Evolutionary conservation across 2,797 vertebrate genomes (phyloP).

Genomic region (Anableps anableps): DNA sequence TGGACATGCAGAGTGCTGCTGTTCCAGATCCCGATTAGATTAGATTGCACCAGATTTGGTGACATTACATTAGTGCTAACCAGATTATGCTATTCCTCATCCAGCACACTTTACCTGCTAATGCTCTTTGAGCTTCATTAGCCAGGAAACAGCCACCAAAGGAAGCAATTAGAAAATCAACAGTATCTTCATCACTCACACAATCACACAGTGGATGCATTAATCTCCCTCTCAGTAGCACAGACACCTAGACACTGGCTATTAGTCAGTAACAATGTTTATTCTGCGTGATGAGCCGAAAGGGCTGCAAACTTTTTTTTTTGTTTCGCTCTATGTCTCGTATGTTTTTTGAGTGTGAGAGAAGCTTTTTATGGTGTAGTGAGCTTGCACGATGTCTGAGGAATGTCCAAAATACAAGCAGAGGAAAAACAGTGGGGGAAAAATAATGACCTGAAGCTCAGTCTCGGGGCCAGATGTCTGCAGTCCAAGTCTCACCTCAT

Average conservation of each 20-base stretch:
- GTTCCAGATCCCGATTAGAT: constrained; percentile 53
- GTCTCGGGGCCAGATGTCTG: constrained; percentile 68
- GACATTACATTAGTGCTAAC: constrained; percentile 70
- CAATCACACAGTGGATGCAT: constrained; percentile 25
- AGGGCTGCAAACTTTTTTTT: constrained; percentile 4
- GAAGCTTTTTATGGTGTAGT: constrained; percentile 57
- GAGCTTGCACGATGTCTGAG: constrained; percentile 67
- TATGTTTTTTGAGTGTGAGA: constrained; percentile 41
- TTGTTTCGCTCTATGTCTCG: neutral
- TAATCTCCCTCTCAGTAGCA: constrained; percentile 43
- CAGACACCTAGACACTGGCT: constrained; percentile 23
- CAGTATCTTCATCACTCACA: constrained; percentile 36
- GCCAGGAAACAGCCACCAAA: constrained; percentile 54
- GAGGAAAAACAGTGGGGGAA: constrained; percentile 56
- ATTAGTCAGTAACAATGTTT: constrained; percentile 44
- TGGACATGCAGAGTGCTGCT: constrained; percentile 22
- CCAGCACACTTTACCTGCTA: constrained; percentile 57
- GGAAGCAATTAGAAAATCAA: constrained; percentile 52
- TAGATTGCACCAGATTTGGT: constrained; percentile 69
- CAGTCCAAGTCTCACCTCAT: constrained; percentile 73
- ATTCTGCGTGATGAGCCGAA: constrained; percentile 31
- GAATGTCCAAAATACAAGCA: constrained; percentile 72
- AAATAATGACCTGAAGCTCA: constrained; percentile 64
- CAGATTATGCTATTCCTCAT: constrained; percentile 70
- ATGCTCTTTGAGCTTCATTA: constrained; percentile 64